These are phyloP conservation scores for Lissonota sp. DNA, from an alignment of 2,888 invertebrate genomes.

Conservation along the genomic window DNA sequence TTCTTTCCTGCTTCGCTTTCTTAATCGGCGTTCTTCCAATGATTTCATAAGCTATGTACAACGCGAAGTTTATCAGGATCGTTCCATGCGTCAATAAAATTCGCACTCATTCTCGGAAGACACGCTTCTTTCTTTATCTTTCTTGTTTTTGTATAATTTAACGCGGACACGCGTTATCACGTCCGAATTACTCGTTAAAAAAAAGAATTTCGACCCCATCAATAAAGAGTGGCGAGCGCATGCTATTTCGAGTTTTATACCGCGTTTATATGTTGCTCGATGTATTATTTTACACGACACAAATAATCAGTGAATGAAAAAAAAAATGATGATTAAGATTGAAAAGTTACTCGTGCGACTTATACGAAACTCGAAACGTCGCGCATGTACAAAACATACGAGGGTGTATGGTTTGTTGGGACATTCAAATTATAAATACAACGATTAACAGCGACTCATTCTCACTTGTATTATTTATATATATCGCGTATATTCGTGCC, in stretches of 20 bases:
- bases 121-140: conserved; percentile 21
- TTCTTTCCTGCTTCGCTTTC: conserved; percentile 1
- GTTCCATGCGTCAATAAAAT: conserved; percentile 46
- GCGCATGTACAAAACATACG: conserved; percentile 29
- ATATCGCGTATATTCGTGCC: background rate
- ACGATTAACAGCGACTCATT: conserved; percentile 35
- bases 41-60: conserved; percentile 61
- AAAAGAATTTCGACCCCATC: background rate
- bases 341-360: conserved; percentile 35
- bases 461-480: conserved; percentile 12
- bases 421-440: conserved; percentile 21
- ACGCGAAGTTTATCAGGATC: conserved; percentile 34
- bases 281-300: conserved; percentile 13
- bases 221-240: conserved; percentile 1
- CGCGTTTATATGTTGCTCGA: conserved; percentile 10
- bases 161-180: background rate
- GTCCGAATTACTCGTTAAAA: background rate
- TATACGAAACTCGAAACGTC: conserved; percentile 39
- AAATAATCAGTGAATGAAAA: conserved; percentile 5
- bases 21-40: conserved; percentile 18
- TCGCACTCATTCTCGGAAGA: conserved; percentile 54
- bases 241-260: background rate
- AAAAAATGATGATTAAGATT: conserved; percentile 14
- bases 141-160: background rate
- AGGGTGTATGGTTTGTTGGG: conserved; percentile 3